Evolutionary conservation across 2,113 vertebrate species (phyloP), one percentile per base, ranked within the genome.

Genomic region (Hypocryptadius cinnamomeus): DNA sequence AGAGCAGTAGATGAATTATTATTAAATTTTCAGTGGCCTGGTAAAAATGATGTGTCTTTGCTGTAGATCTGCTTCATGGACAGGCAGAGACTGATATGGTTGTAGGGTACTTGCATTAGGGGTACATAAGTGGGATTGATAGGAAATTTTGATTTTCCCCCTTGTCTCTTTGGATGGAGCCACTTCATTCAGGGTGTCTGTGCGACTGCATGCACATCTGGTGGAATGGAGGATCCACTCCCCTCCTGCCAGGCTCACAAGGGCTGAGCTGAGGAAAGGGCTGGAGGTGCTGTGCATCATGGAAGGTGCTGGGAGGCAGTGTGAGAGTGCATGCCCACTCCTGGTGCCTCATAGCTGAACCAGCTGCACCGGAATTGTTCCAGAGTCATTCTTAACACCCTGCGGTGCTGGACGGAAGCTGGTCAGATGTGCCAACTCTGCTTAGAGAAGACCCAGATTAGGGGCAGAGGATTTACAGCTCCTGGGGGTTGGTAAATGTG

Each of bases 341-440:
- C 40, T 37, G 27, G 27, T 37, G 31, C 39, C 45, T 82, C 65
- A 9, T 8, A 13, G 48, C 39, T 50, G n/a, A 9, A 68, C n/a
- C 47, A 53, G 42, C 66, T 47, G 57, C 30, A 23, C 30, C 15
- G 2, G 15, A 22, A 25, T 40, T 2, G 0, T 45, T 74, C 57
- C 1, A 8, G 57, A 59, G 30, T 22, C 0, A 1, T 35, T 72
- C n/a, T 64, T 72, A 54, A 51, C 79, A 17, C 24, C n/a, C 48
- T n/a, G 13, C 0, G 0, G 21, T 11, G 70, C 18, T 48, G 70
- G 48, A 13, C 0, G 2, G 74, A 14, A 28, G 13, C 82, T 71
- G 90, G 22, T 87, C 56, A 11, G 65, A 81, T 79, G 44, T 6
- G 14, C 57, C 71, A 25, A 5, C 53, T 60, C 1, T 71, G 5